phyloP scores from a whole-genome alignment of 2,888 invertebrate species.

The Sepioteuthis lessoniana region DNA sequence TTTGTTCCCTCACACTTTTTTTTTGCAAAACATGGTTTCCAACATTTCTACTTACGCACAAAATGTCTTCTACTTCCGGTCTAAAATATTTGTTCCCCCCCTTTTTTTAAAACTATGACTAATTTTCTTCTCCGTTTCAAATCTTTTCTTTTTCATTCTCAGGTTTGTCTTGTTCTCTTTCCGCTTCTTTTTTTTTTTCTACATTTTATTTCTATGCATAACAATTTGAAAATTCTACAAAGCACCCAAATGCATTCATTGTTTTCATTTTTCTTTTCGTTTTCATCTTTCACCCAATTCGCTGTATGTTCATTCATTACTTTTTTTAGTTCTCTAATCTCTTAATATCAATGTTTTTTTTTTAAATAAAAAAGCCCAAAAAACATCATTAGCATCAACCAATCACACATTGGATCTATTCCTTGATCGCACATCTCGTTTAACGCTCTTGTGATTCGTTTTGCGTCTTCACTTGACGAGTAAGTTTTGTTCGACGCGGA shows the following conservation, averaged over 20 bases:
- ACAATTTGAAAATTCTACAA: background rate
- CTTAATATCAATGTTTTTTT: background rate
- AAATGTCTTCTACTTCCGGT: background rate
- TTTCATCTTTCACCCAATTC: background rate
- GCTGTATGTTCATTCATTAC: background rate
- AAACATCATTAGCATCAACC: background rate
- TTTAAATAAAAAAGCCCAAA: too few relatives aligned
- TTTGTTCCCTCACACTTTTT: background rate
- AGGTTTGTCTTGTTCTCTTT: background rate
- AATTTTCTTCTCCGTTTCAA: background rate
- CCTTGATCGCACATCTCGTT: background rate
- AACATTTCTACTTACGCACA: background rate
- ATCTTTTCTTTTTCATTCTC: background rate
- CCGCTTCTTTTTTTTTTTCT: background rate
- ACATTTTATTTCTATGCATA: background rate
- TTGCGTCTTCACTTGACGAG: background rate
- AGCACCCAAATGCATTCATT: background rate
- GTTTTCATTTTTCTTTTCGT: background rate
- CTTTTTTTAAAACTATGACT: too few relatives aligned
- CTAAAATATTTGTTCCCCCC: background rate
- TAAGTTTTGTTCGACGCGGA: conserved; percentile 40
- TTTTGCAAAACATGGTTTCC: background rate
- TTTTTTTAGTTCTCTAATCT: background rate
- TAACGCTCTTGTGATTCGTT: background rate
- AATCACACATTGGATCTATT: background rate